Base-by-base conservation (phyloP, 2,888 invertebrate genomes). In the Protophormia terraenovae region DNA sequence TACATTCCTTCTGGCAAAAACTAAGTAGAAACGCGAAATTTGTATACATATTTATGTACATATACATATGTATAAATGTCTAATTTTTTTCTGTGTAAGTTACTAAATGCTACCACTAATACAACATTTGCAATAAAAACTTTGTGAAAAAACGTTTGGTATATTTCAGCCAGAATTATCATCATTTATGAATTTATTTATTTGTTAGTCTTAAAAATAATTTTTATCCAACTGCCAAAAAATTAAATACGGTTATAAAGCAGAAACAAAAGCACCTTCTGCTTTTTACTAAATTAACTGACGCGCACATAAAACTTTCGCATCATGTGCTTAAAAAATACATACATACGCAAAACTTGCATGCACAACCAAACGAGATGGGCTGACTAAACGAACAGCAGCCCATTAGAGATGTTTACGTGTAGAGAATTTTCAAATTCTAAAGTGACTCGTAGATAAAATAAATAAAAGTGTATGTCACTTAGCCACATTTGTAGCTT, bases 161-260 rank as follows among this genome's bases (percentile, higher is more conserved):
- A 24, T 66, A 50, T 38, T 41, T 19, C 1, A 53, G 27, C 14
- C 66, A 58, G 22, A 35, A 58, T 19, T 19, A 55, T 45, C 14
- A 12, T 47, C 38, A 38, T 76, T n/a, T 75, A 5, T 32, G n/a
- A n/a, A 45, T 60, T 38, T n/a, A 62, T 62, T 72, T 29, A 22
- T 60, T 50, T 7, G 29, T 32, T 53, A 4, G n/a, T 24, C 24
- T 71, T 1, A 4, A 58, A 50, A 50, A 67, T 2, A 29, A 19
- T 12, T 27, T 41, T 12, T 47, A 50, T 24, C 32, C n/a, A 41
- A 47, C 32, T 45, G 19, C 66, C 64, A 50, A 73, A 80, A 90
- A 89, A 89, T 89, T 90, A 90, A 90, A 89, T 89, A 88, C 88
- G 89, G 87, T 71, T 84, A 88, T 89, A 89, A 88, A 89, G 84